phyloP scores from a whole-genome alignment of 2,888 invertebrate genomes.

The Crocallis elinguaria region DNA sequence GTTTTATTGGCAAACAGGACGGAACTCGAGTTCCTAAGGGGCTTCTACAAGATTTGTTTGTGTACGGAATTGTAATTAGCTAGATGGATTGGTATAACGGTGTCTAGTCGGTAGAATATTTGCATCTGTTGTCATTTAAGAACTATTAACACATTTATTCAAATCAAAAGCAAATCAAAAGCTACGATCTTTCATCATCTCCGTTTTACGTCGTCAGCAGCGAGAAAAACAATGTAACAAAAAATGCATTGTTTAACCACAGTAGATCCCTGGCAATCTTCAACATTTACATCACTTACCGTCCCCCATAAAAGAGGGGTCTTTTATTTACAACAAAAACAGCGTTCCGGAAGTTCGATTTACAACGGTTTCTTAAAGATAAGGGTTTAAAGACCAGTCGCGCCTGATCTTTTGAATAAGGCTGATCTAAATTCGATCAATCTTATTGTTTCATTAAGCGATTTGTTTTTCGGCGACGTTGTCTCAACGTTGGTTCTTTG shows the following conservation, averaged over 20 bases:
- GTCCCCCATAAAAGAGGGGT: constrained; percentile 7
- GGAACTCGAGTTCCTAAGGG: neutral
- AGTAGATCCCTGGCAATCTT: constrained; percentile 5
- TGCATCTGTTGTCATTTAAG: too few relatives aligned
- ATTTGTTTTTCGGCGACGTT: neutral
- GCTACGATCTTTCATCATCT: neutral
- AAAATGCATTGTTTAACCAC: constrained; percentile 1
- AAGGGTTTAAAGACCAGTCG: neutral
- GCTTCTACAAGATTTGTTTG: neutral
- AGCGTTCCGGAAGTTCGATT: neutral
- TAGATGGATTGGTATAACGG: neutral
- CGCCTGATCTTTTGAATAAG: neutral
- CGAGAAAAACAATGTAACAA: constrained; percentile 3
- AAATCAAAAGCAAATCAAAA: neutral
- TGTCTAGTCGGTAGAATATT: too few relatives aligned
- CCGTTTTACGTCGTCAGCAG: neutral
- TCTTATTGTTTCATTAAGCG: constrained; percentile 13
- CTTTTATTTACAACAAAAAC: constrained; percentile 4
- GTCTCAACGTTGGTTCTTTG: neutral
- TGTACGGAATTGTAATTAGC: neutral
- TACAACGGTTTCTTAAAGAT: neutral
- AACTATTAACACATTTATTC: too few relatives aligned
- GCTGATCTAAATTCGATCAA: constrained; percentile 5
- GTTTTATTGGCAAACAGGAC: constrained; percentile 4
- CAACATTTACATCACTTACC: constrained; percentile 8